Base-by-base conservation (phyloP, 2,797 vertebrate genomes). In the Mycteria americana region DNA sequence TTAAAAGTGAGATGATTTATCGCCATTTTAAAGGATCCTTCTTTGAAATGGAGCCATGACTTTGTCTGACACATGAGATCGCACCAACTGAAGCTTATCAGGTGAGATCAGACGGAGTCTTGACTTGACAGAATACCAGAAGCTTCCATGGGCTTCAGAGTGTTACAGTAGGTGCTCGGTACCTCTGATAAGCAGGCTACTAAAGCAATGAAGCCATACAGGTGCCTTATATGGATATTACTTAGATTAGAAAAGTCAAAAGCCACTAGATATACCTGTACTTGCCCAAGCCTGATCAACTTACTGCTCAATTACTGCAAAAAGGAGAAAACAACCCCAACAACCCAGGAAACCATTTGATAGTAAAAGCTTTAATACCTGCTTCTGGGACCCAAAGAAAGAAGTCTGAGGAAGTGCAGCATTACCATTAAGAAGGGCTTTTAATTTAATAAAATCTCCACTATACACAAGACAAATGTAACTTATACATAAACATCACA, bases 191-290 rank as follows among this genome's bases (percentile, higher is more conserved):
- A 59, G 13, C 35, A 13, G 30, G 31, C 10, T 18, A 10, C 64
- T 1, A 1, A 53, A 62, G 33, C 3, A 11, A 31, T 4, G 33
- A 39, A 39, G 35, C 25, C 4, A 0, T 2, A 6, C 6, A 39
- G 59, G 57, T 53, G 23, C 45, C 24, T 69, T 8, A 1, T 3
- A 21, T 15, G 10, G 33, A 3, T 23, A n/a, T 39, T 28, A n/a
- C 28, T 63, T 59, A 28, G 11, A 35, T 27, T 27, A 53, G 57
- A 45, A 21, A 39, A 77, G 37, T 5, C 56, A 63, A 77, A 84
- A 92, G 8, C 46, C 67, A n/a, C 48, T 15, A 27, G 22, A 43
- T 25, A 1, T 2, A 27, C 8, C 65, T 11, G 11, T 11, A 10
- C 15, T 25, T 46, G 23, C 56, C 54, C 39, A 35, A 62, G 57